Evolutionary conservation across 2,888 invertebrate genomes (phyloP).

Genomic region (Xanthia togata): DNA sequence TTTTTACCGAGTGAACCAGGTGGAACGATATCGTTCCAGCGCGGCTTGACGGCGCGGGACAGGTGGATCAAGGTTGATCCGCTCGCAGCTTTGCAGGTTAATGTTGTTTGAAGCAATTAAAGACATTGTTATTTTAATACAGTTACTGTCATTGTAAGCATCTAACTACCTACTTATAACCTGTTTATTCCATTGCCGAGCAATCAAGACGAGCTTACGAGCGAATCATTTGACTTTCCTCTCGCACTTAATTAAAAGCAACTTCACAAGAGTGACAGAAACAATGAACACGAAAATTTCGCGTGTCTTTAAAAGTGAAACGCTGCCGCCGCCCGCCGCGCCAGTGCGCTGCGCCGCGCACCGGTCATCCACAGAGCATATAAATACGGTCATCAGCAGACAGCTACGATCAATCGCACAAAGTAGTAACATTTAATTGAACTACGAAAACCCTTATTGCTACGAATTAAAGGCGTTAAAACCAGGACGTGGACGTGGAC

Average conservation of each 20-base stretch:
- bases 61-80: no score
- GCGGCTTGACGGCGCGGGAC: no score
- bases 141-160: no score
- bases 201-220: constrained; percentile 18
- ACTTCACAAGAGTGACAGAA: constrained; percentile 21
- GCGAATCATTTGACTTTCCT: background rate
- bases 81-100: no score
- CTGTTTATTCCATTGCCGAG: background rate
- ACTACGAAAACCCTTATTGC: background rate
- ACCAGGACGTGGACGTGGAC: no score
- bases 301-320: background rate
- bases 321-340: no score
- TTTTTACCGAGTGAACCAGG: no score
- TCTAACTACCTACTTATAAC: no score
- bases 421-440: background rate
- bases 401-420: background rate
- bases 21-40: no score
- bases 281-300: constrained; percentile 8
- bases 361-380: no score
- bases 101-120: no score
- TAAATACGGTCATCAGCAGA: background rate
- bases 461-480: background rate
- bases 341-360: constrained; percentile 9
- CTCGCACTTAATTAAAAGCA: constrained; percentile 15
- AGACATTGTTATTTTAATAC: no score